A percentile compares a stretch with the other conserved stretches of the same genome.
Conservation (phyloP, 2,113 vertebrate species). For the Patagioenas fasciata region DNA sequence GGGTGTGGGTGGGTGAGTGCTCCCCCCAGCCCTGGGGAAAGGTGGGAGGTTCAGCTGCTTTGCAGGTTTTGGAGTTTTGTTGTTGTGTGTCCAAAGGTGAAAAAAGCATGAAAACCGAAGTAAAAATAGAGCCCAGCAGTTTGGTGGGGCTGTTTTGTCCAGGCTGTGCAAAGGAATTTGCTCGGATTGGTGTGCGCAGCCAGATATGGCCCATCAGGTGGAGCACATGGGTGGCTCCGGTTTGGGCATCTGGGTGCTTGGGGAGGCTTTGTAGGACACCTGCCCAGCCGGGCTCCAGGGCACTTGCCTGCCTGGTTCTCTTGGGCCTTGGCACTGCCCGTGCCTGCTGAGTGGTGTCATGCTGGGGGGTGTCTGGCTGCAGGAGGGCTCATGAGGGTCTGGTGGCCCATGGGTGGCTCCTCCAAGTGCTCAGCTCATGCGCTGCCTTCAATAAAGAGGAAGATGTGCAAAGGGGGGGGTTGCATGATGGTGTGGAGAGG, state of each 20-base stretch:
- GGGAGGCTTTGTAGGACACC: not conserved
- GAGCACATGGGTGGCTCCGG: accelerated
- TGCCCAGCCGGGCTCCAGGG: accelerated
- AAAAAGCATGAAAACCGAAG: accelerated
- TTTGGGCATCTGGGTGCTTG: not conserved
- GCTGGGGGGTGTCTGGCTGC: too few relatives aligned
- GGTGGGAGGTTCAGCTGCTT: not conserved
- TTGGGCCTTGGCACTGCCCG: not conserved
- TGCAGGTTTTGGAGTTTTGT: not conserved
- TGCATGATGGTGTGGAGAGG: not conserved
- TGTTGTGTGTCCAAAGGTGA: not conserved
- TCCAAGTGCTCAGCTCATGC: not conserved
- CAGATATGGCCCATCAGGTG: accelerated
- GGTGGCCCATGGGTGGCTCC: not conserved
- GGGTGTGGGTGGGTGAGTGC: not conserved
- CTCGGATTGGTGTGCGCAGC: not conserved
- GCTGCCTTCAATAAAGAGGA: not conserved
- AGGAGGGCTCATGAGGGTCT: not conserved
- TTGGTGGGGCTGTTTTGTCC: not conserved
- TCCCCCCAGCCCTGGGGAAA: not conserved
- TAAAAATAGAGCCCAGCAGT: not conserved
- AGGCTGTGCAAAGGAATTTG: not conserved
- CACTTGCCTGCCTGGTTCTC: not conserved
- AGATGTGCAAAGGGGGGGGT: not conserved
- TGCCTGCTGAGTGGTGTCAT: not conserved